A percentile compares a stretch with the other conserved stretches of the same genome.
Conservation (phyloP, 2,797 vertebrate species). For the Megaceryle alcyon region DNA sequence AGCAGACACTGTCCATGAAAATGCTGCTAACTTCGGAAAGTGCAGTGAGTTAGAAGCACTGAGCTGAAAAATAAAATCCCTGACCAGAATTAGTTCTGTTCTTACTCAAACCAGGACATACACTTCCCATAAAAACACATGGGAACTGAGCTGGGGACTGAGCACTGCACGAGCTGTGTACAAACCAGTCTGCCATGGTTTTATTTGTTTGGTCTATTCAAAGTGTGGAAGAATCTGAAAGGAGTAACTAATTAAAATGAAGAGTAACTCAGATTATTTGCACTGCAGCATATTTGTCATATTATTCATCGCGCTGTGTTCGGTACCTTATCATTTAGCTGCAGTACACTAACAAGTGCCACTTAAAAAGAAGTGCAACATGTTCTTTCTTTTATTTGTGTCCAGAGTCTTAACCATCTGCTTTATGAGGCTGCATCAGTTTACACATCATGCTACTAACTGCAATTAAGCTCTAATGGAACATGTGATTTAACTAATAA, state of each 20-base stretch:
- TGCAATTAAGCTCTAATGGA: not conserved
- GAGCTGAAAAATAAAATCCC: too few species aligned
- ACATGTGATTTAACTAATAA: not conserved
- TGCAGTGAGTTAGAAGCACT: too few species aligned
- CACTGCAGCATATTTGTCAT: constrained; percentile 13
- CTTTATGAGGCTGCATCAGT: constrained; percentile 5
- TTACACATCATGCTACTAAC: not conserved
- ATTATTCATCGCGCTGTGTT: not conserved
- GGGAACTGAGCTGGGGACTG: not conserved
- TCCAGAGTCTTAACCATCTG: constrained; percentile 21
- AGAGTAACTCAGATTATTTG: constrained; percentile 52
- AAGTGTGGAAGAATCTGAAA: not conserved
- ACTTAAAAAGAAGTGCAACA: constrained; percentile 21
- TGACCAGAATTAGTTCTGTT: too few species aligned
- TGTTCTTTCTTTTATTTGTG: constrained; percentile 21
- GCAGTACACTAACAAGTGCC: not conserved
- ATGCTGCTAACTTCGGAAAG: too few species aligned
- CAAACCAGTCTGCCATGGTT: not conserved
- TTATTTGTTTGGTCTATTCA: constrained; percentile 28
- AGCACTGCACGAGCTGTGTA: not conserved
- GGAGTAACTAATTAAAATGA: constrained; percentile 50
- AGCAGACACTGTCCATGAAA: too few species aligned
- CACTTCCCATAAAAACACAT: not conserved
- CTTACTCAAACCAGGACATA: not conserved
- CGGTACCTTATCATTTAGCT: not conserved